These are phyloP conservation scores for Graptemys geographica DNA, from an alignment of 2,797 vertebrate species.

Conservation along the genomic window DNA sequence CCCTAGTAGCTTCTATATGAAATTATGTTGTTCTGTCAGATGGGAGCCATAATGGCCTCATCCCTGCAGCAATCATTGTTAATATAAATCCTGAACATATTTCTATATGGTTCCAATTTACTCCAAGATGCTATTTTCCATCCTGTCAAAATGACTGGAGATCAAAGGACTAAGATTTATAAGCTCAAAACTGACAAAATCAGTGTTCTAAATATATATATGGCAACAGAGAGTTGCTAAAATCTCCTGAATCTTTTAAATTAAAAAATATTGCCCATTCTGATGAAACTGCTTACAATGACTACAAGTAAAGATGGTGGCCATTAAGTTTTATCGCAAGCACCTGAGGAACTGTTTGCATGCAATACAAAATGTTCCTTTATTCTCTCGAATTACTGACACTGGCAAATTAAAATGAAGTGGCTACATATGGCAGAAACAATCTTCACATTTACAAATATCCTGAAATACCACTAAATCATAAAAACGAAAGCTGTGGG, in stretches of 20 bases:
- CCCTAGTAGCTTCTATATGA: slow-evolving; percentile 70
- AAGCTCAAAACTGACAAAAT: slow-evolving; percentile 87
- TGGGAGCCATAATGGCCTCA: slow-evolving; percentile 91
- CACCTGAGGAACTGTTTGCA: slow-evolving; percentile 86
- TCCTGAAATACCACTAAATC: slow-evolving; percentile 89
- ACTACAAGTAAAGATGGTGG: slow-evolving; percentile 87
- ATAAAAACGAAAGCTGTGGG: slow-evolving; percentile 85
- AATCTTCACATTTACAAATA: slow-evolving; percentile 88
- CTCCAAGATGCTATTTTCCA: slow-evolving; percentile 79
- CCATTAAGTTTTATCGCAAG: slow-evolving; percentile 88
- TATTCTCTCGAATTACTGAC: slow-evolving; percentile 88
- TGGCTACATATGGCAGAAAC: slow-evolving; percentile 89
- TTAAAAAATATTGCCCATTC: slow-evolving; percentile 90
- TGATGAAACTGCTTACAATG: slow-evolving; percentile 88
- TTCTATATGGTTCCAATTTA: slow-evolving; percentile 83
- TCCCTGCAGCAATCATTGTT: slow-evolving; percentile 95
- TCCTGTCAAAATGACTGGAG: slow-evolving; percentile 84
- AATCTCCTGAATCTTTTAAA: slow-evolving; percentile 87
- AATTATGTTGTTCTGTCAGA: slow-evolving; percentile 86
- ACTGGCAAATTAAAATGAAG: slow-evolving; percentile 91
- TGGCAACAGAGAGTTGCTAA: slow-evolving; percentile 82
- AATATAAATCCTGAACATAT: slow-evolving; percentile 88
- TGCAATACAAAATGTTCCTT: slow-evolving; percentile 83
- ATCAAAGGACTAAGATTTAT: slow-evolving; percentile 88
- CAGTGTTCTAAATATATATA: slow-evolving; percentile 84